Evolutionary conservation across 2,888 invertebrate genomes (phyloP), one percentile per base, ranked within the genome.

Genomic region (Patella depressa): DNA sequence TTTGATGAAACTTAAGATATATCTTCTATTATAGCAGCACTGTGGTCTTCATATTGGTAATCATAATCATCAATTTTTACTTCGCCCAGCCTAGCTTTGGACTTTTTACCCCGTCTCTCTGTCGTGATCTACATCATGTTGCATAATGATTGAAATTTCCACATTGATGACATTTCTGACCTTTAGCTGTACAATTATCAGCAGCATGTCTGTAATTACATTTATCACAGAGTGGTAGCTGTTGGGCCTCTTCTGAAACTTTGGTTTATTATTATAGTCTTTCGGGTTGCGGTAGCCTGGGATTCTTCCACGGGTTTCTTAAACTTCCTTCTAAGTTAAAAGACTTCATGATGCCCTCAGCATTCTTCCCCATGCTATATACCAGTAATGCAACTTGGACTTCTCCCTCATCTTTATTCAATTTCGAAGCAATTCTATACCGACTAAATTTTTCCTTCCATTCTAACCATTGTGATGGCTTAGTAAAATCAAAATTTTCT

Each of bases 401-500:
- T n/a, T n/a, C 15, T 17, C 59, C 59, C 17, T 59, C 59, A 59
- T 59, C 59, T 17, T 59, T n/a, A 15, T 59, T 19, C 19, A 59
- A 19, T 15, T 59, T 59, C 19, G 59, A 59, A 17, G 59, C 17
- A 59, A 59, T 17, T 59, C 59, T 59, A 59, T n/a, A 59, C 19
- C n/a, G 4, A 19, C 59, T 59, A 59, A 59, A 11, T 59, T 9
- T 19, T n/a, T 7, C n/a, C 7, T 19, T 17, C 59, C 59, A 59
- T 59, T n/a, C 59, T 59, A 59, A 59, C 59, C 15, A 59, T 59
- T 59, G n/a, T 59, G 17, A 5, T 11, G 59, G 59, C 59, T 59
- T 59, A 59, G 59, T 19, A 59, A 59, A 59, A 59, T 59, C 59
- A 59, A 59, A 59, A n/a, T 59, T 59, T 59, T 11, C 59, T 59